These are phyloP conservation scores for Zophobas morio DNA, from an alignment of 1,140 invertebrate species.

Conservation along the genomic window DNA sequence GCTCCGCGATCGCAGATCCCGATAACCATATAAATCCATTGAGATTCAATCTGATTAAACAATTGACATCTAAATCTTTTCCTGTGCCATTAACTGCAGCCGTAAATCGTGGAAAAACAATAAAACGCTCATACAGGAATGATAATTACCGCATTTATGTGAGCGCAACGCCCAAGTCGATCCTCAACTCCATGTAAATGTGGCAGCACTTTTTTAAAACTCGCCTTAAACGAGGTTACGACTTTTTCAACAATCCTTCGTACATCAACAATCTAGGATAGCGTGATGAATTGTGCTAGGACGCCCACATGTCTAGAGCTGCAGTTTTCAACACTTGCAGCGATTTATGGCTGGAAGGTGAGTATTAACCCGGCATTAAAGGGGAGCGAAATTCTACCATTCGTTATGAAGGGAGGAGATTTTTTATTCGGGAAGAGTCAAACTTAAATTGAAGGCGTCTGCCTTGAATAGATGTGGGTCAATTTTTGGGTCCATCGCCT, in stretches of 20 bases:
- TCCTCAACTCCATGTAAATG: conserved; percentile 1
- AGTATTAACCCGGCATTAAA: background rate
- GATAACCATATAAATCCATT: conserved; percentile 10
- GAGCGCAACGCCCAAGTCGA: conserved; percentile 2
- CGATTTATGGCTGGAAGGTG: background rate
- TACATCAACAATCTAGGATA: background rate
- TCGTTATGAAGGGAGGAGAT: background rate
- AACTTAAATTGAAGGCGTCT: conserved; percentile 16
- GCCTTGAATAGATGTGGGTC: conserved; percentile 15
- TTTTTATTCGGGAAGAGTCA: conserved; percentile 18
- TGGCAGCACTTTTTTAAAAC: conserved; percentile 3
- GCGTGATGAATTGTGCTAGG: background rate
- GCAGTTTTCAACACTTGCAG: conserved; percentile 6
- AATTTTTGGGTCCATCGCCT: conserved; percentile 41
- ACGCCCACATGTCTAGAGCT: background rate
- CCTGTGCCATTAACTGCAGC: background rate
- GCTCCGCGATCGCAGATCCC: background rate
- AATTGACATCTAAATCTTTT: conserved; percentile 32
- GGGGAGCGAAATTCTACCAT: background rate
- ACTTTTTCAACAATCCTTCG: conserved; percentile 10
- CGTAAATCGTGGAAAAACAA: conserved; percentile 8
- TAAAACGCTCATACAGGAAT: conserved; percentile 33
- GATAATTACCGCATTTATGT: conserved; percentile 13
- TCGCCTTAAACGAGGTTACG: background rate
- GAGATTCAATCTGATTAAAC: conserved; percentile 8